Evolutionary conservation across 2,113 vertebrate species (phyloP).

Genomic region (Accipiter virgatus): DNA sequence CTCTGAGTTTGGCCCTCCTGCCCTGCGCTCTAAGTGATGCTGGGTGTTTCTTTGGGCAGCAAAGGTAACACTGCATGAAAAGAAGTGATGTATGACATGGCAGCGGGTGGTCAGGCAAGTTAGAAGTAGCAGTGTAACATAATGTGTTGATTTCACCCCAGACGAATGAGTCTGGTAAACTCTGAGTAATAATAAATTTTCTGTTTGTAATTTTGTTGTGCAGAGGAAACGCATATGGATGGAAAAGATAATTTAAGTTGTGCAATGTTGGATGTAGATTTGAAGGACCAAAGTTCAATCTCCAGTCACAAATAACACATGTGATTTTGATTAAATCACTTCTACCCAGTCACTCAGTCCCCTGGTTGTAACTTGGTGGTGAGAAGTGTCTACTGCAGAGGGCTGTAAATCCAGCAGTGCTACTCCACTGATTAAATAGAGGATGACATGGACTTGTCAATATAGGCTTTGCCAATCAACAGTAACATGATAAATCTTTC

Average conservation of each 20-base stretch:
- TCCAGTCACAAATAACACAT: background rate
- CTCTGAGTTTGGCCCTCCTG: background rate
- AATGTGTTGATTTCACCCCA: background rate
- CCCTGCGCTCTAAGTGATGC: too few relatives aligned
- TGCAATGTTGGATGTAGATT: background rate
- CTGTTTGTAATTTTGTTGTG: background rate
- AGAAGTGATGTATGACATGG: background rate
- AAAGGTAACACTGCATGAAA: background rate
- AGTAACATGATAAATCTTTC: background rate
- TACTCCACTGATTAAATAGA: background rate
- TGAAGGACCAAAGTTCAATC: background rate
- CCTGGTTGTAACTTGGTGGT: background rate
- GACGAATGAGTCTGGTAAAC: background rate
- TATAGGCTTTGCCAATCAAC: background rate
- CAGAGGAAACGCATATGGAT: background rate
- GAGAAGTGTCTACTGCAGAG: background rate
- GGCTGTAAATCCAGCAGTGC: background rate
- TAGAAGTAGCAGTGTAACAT: background rate
- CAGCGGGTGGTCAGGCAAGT: background rate
- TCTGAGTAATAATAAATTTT: background rate
- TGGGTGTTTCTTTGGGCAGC: background rate
- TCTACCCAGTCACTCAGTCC: background rate
- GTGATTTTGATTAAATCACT: background rate
- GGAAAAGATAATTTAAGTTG: background rate
- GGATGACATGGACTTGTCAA: background rate